A percentile compares a stretch with the other conserved stretches of the same genome.
These are phyloP conservation scores for Bufo gargarizans DNA, from an alignment of 2,113 vertebrate genomes.

Conservation along the genomic window DNA sequence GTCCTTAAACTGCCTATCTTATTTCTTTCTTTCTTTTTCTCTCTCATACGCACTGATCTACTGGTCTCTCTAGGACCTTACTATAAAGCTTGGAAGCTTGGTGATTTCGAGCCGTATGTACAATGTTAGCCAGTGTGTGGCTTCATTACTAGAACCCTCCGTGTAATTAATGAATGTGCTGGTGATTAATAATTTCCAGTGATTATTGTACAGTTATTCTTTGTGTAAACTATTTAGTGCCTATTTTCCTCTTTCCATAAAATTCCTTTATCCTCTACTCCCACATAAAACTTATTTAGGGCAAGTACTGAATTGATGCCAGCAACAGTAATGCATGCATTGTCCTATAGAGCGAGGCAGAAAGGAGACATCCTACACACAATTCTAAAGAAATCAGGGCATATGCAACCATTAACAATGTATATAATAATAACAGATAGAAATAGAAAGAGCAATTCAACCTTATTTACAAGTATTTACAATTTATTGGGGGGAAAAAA, in stretches of 20 bases:
- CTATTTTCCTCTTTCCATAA: conserved; percentile 42
- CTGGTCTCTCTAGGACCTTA: neutral
- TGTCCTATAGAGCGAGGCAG: neutral
- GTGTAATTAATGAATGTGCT: conserved; percentile 43
- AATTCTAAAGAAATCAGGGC: conserved; percentile 3
- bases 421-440: neutral
- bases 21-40: too few species aligned
- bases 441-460: neutral
- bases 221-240: conserved; percentile 14
- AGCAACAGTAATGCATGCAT: conserved; percentile 19
- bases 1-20: too few species aligned
- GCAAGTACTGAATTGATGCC: conserved; percentile 23
- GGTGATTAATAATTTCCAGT: conserved; percentile 43
- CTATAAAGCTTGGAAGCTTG: neutral
- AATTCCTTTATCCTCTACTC: conserved; percentile 38
- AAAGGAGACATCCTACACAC: conserved; percentile 19
- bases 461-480: neutral
- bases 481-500: neutral
- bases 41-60: too few species aligned
- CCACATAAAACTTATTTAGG: conserved; percentile 50
- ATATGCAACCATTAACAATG: neutral
- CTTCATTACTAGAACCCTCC: conserved; percentile 39
- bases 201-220: conserved; percentile 52
- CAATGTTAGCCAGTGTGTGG: conserved; percentile 27
- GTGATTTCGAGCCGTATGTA: neutral